Evolutionary conservation across 1,140 invertebrate genomes (phyloP).

Genomic region (Eumaeus atala): DNA sequence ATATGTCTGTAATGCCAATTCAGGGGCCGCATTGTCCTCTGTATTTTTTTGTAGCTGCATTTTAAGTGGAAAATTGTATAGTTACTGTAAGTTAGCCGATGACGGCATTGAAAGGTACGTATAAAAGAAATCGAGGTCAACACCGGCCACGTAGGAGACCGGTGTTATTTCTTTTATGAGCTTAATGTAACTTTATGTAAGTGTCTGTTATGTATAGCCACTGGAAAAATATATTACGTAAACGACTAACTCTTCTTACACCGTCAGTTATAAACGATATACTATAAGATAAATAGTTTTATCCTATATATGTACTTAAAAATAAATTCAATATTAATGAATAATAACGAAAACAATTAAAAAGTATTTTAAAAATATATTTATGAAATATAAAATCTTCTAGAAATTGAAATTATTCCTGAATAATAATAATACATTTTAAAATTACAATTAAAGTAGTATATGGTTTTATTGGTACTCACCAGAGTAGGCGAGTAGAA

Average conservation of each 20-base stretch:
- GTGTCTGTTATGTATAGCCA: background rate
- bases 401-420: no score
- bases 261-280: background rate
- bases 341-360: no score
- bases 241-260: background rate
- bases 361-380: no score
- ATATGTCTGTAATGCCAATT: background rate
- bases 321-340: no score
- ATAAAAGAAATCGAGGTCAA: constrained; percentile 73
- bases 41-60: constrained; percentile 4
- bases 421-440: no score
- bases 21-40: background rate
- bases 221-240: constrained; percentile 2
- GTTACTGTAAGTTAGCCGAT: constrained; percentile 31
- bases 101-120: constrained; percentile 70
- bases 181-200: constrained; percentile 23
- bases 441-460: no score
- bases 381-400: no score
- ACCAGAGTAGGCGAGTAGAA: constrained; percentile 59
- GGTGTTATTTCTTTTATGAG: constrained; percentile 46
- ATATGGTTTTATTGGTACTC: constrained; percentile 31
- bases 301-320: no score
- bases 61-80: background rate
- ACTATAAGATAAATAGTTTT: constrained; percentile 1
- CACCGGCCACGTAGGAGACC: constrained; percentile 61